Conservation (phyloP, 2,113 vertebrate species). For the Hyperopisus bebe region DNA sequence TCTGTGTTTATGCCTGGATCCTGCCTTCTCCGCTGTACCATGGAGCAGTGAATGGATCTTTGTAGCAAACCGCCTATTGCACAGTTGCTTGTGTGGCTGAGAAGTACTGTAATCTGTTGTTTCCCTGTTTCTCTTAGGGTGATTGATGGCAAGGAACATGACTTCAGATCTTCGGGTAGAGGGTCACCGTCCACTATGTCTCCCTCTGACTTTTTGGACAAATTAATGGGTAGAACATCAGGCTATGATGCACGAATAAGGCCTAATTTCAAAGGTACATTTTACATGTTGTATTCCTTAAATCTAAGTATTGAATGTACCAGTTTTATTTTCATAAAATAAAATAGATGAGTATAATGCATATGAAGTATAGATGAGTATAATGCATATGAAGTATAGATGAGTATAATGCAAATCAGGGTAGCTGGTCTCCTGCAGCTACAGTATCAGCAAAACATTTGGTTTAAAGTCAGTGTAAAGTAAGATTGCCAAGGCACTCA, state of each 20-base stretch:
- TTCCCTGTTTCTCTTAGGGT: constrained; percentile 55
- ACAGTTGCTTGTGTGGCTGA: not conserved
- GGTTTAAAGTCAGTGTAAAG: not conserved
- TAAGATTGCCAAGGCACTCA: not conserved
- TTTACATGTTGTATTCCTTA: not conserved
- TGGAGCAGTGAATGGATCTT: not conserved
- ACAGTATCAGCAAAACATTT: not conserved
- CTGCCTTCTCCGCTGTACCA: not conserved
- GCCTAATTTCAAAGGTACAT: constrained; percentile 97
- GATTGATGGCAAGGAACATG: constrained; percentile 86
- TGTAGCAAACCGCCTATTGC: not conserved
- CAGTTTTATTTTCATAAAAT: not conserved
- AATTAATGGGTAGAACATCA: constrained; percentile 95
- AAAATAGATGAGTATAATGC: not conserved
- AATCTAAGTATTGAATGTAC: not conserved
- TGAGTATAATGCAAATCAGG: not conserved
- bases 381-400: not conserved
- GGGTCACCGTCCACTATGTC: constrained; percentile 81
- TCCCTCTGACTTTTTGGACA: constrained; percentile 98
- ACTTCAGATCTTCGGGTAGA: constrained; percentile 75
- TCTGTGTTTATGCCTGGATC: not conserved
- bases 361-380: not conserved
- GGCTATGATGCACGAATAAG: constrained; percentile 96
- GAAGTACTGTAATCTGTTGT: not conserved
- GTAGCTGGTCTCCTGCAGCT: not conserved